Evolutionary conservation across 2,888 invertebrate species (phyloP).

Genomic region (Odontothrips loti): DNA sequence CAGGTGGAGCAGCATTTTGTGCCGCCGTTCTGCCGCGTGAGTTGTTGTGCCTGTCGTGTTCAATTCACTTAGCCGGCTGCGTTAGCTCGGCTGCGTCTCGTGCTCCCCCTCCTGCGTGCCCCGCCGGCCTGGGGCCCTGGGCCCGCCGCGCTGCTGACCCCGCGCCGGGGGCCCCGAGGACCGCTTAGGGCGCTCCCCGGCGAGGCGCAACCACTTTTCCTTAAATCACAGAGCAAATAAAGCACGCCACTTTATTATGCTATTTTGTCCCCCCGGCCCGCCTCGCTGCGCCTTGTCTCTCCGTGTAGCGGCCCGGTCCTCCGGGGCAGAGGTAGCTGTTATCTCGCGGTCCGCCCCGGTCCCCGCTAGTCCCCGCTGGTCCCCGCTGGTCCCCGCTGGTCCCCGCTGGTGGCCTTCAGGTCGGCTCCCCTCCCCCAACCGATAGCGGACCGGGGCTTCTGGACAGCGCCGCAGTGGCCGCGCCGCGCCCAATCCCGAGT

Average conservation of each 20-base stretch:
- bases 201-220: neutral
- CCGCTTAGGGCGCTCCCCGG: neutral
- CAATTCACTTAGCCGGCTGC: neutral
- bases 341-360: neutral
- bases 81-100: neutral
- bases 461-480: neutral
- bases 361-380: neutral
- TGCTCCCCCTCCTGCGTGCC: neutral
- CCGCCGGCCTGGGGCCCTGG: neutral
- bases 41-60: neutral
- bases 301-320: neutral
- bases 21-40: no score
- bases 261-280: slow-evolving; percentile 3
- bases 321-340: neutral
- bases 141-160: neutral
- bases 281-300: neutral
- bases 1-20: no score
- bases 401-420: no score
- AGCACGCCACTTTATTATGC: slow-evolving; percentile 21
- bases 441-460: neutral
- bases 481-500: neutral
- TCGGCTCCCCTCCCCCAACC: neutral
- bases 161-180: neutral
- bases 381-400: neutral
- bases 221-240: slow-evolving; percentile 25